Evolutionary conservation across 2,797 vertebrate species (phyloP).

Genomic region (Botia almorhae): DNA sequence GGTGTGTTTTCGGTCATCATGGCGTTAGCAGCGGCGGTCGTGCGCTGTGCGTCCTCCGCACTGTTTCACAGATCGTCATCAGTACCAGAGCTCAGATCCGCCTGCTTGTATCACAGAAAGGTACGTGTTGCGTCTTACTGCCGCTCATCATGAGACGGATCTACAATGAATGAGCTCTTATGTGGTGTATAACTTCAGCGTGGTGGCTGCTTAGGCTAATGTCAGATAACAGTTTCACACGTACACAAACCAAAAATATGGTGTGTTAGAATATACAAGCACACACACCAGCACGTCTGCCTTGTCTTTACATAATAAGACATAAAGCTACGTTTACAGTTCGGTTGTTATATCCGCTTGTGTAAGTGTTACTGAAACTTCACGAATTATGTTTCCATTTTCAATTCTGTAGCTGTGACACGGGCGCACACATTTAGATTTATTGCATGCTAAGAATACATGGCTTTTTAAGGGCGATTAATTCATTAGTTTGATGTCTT

Average conservation of each 20-base stretch:
- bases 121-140: conserved; percentile 55
- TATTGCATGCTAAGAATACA: no score
- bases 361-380: neutral
- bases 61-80: conserved; percentile 59
- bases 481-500: no score
- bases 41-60: conserved; percentile 61
- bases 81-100: conserved; percentile 47
- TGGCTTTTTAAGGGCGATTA: no score
- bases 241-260: conserved; percentile 20
- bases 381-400: no score
- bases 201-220: conserved; percentile 30
- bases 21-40: conserved; percentile 64
- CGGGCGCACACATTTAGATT: no score
- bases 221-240: conserved; percentile 2
- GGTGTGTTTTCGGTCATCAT: conserved; percentile 62
- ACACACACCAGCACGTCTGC: neutral
- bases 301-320: neutral
- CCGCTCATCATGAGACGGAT: neutral
- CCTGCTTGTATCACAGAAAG: conserved; percentile 76
- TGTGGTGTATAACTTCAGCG: neutral
- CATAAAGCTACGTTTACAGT: neutral
- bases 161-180: neutral
- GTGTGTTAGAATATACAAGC: no score
- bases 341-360: neutral
- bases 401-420: neutral